A percentile compares a stretch with the other conserved stretches of the same genome.
These are phyloP conservation scores for Drosophila anomalipes DNA, from an alignment of 2,888 invertebrate species.

Conservation along the genomic window DNA sequence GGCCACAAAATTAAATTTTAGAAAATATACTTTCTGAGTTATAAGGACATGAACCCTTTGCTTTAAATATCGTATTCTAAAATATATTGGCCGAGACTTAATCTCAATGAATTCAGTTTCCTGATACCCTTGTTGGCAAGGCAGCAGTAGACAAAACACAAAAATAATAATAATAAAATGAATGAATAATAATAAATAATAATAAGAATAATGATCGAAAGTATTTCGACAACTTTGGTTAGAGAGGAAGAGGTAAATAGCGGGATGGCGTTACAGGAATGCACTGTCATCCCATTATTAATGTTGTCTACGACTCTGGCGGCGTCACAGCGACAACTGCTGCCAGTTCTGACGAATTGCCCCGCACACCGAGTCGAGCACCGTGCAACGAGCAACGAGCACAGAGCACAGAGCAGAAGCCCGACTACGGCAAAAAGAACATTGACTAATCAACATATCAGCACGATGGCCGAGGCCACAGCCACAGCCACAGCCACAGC, in stretches of 20 bases:
- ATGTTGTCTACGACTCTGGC: constrained; percentile 59
- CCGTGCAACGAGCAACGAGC: no score
- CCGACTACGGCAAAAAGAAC: constrained; percentile 43
- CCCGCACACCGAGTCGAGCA: constrained; percentile 21
- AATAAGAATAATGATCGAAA: background rate
- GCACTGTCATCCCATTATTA: constrained; percentile 68
- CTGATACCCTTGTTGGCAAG: no score
- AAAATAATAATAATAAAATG: background rate
- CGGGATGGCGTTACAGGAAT: constrained; percentile 13
- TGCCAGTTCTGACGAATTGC: constrained; percentile 57
- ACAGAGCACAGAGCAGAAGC: constrained; percentile 17
- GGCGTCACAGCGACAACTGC: constrained; percentile 51
- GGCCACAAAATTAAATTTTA: background rate
- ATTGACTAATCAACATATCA: constrained; percentile 78
- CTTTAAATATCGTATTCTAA: background rate
- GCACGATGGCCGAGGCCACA: constrained; percentile 52
- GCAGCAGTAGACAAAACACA: background rate
- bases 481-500: background rate
- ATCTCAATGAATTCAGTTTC: background rate
- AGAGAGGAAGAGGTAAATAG: background rate
- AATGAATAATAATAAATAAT: background rate
- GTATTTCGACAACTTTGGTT: background rate
- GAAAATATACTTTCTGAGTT: background rate
- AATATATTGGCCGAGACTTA: no score
- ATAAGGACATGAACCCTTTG: background rate